phyloP scores from a whole-genome alignment of 1,140 invertebrate genomes.

The Orchestia grillus region DNA sequence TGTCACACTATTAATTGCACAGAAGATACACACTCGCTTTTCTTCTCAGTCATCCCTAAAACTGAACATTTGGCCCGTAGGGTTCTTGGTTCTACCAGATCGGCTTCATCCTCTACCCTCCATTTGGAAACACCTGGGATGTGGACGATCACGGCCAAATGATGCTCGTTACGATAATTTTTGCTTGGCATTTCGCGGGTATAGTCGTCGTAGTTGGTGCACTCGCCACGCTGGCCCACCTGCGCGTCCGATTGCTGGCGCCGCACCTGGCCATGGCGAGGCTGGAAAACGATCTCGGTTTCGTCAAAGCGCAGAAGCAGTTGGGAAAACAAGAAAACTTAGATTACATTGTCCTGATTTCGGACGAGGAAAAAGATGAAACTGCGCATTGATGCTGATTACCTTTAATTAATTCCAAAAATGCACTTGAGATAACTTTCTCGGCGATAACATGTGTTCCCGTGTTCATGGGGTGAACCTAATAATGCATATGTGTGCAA shows the following conservation, averaged over 20 bases:
- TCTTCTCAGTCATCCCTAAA: neutral
- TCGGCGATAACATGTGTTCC: neutral
- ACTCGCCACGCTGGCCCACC: conserved; percentile 69
- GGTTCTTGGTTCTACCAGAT: conserved; percentile 75
- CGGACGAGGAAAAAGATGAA: conserved; percentile 10
- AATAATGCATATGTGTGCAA: too few relatives aligned
- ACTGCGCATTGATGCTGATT: neutral
- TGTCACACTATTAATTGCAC: neutral
- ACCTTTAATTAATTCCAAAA: neutral
- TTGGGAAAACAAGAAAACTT: neutral
- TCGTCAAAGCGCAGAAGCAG: neutral
- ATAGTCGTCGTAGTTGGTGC: conserved; percentile 70
- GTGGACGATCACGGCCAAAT: conserved; percentile 72
- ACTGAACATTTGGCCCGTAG: conserved; percentile 36
- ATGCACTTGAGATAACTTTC: neutral
- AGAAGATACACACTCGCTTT: neutral
- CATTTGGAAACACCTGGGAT: conserved; percentile 71
- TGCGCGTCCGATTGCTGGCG: conserved; percentile 58
- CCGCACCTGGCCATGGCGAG: neutral
- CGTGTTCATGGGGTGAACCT: too few relatives aligned
- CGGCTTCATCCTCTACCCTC: conserved; percentile 75
- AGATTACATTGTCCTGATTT: conserved; percentile 12
- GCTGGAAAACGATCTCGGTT: neutral
- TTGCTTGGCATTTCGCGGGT: conserved; percentile 72
- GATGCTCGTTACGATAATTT: conserved; percentile 73